Evolutionary conservation across 2,888 invertebrate genomes (phyloP), one percentile per base, ranked within the genome.

Genomic region (Drosophila mercatorum): DNA sequence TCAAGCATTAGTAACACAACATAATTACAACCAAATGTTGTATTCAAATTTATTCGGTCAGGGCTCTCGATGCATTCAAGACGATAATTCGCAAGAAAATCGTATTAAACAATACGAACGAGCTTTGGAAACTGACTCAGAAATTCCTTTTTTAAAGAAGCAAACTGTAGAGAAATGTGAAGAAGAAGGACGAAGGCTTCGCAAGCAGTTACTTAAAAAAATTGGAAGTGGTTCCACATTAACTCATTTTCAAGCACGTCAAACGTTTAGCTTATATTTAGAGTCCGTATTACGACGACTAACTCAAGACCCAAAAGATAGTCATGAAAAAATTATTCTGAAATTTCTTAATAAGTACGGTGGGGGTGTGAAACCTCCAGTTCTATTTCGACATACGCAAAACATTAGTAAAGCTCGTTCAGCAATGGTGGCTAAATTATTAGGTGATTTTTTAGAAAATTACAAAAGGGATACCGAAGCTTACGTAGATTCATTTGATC

Each of bases 401-500:
- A 91, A 82, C 52, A 94, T 94, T 83, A 95, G 95, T 90, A 97
- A 97, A 93, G 97, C 97, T 92, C 94, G 96, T 31, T 96, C 97
- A 69, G 97, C 97, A 2, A 95, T 97, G 82, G 95, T 97, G 58
- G 96, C 97, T 2, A 97, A 97, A 92, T 95, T 97, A 83, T 93
- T 92, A 58, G 96, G 96, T 90, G 97, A 97, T 92, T 97, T 97
- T 93, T 94, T 97, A 58, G 96, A 96, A 93, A 94, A 96, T 87
- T 97, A 97, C 93, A 96, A 96, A 91, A 94, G 96, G 62, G 97
- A 97, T 93, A 97, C 97, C 0, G 97, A 97, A 83, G 93, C 96
- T 34, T 96, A 95, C 90, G 94, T 95, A 4, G 96, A 96, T 91
- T 94, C 95, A 61, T 95, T 95, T 70, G 96, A 96, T 84, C 94